A percentile compares a stretch with the other conserved stretches of the same genome.
phyloP scores from a whole-genome alignment of 1,140 invertebrate species.

The Drosophila asahinai region DNA sequence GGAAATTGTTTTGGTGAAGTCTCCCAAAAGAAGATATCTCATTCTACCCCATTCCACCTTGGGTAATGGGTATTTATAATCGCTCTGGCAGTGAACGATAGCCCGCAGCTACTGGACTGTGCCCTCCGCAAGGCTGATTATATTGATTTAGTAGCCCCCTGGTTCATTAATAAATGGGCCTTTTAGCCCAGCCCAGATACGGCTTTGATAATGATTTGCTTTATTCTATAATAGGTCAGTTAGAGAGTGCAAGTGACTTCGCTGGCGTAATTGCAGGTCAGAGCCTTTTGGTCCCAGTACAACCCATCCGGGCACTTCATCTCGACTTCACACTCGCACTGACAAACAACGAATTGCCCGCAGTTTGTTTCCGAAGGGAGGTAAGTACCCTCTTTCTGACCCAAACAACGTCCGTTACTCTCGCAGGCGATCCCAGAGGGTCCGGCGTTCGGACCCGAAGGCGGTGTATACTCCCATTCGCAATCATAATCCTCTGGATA shows the following conservation, averaged over 20 bases:
- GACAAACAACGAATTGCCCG: constrained; percentile 47
- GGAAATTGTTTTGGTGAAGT: neutral
- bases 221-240: constrained; percentile 23
- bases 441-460: constrained; percentile 57
- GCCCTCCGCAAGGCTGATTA: constrained; percentile 10
- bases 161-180: constrained; percentile 12
- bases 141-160: constrained; percentile 25
- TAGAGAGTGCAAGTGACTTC: constrained; percentile 43
- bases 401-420: constrained; percentile 55
- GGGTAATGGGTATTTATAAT: neutral
- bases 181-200: neutral
- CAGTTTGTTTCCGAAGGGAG: constrained; percentile 49
- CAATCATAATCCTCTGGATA: constrained; percentile 56
- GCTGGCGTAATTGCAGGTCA: constrained; percentile 49
- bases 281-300: constrained; percentile 34
- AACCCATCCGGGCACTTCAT: constrained; percentile 40
- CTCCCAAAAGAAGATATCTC: neutral
- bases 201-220: constrained; percentile 27
- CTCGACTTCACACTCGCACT: constrained; percentile 67
- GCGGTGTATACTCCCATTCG: constrained; percentile 54
- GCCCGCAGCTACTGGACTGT: constrained; percentile 1
- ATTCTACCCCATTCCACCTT: neutral
- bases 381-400: constrained; percentile 30
- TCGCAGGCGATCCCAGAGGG: constrained; percentile 67
- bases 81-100: constrained; percentile 13